Evolutionary conservation across 1,140 invertebrate genomes (phyloP).

Genomic region (Phenacoccus solenopsis): DNA sequence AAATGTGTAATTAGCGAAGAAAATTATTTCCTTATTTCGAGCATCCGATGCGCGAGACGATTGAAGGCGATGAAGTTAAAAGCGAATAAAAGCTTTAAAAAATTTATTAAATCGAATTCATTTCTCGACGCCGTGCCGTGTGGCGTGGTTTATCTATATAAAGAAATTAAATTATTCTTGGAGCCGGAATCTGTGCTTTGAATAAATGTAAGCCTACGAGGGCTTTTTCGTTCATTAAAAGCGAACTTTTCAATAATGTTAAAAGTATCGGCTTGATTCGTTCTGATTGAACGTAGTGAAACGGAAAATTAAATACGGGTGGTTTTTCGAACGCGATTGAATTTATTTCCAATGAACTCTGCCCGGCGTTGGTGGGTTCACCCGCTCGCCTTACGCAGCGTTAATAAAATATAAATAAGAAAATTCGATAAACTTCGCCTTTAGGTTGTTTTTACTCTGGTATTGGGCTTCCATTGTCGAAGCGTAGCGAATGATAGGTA

Average conservation of each 20-base stretch:
- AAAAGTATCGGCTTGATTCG: not conserved
- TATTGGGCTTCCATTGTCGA: not conserved
- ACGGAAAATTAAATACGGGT: constrained; percentile 1
- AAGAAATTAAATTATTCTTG: not conserved
- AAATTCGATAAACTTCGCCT: not conserved
- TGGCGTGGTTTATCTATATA: not conserved
- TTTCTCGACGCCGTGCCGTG: too few relatives aligned
- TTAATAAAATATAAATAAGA: not conserved
- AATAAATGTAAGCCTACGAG: not conserved
- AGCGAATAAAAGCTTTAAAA: not conserved
- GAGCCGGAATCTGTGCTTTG: not conserved
- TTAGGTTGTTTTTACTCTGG: not conserved
- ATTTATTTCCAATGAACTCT: not conserved
- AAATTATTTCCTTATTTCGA: too few relatives aligned
- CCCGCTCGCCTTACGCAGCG: not conserved
- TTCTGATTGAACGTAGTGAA: constrained; percentile 1
- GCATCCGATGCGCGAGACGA: too few relatives aligned
- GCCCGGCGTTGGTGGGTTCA: too few relatives aligned
- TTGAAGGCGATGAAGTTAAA: too few relatives aligned
- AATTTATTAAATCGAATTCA: not conserved
- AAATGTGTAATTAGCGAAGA: too few relatives aligned
- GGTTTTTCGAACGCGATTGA: not conserved
- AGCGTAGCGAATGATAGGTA: too few relatives aligned
- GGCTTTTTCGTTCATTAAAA: not conserved
- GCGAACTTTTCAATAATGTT: not conserved